Evolutionary conservation across 2,797 vertebrate species (phyloP), one percentile per base, ranked within the genome.

Genomic region (Prunella strophiata): DNA sequence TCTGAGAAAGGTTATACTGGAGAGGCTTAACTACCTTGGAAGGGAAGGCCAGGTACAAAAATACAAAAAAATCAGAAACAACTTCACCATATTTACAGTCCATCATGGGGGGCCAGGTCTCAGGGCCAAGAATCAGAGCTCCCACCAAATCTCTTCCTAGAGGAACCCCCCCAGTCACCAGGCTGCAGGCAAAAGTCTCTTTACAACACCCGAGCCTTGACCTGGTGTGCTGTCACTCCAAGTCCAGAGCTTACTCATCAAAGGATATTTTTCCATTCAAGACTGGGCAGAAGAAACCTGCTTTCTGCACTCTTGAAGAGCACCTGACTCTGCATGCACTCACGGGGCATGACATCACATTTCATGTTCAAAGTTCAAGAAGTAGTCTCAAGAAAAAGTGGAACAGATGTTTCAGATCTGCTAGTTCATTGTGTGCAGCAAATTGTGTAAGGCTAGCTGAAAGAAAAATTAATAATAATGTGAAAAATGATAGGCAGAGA

Each of bases 401-500:
- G n/a, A 91, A 58, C 3, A 87, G 38, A 52, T 34, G 17, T 43
- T 91, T 58, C 19, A 50, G 55, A 77, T 47, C 29, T 58, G 71
- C 36, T 27, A 63, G 70, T 8, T 75, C 42, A 73, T 55, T 66
- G 75, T 22, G 17, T 45, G n/a, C n/a, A 84, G 45, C 75, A 91
- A 88, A 97, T 45, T 95, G 85, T 8, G 85, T 10, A 91, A 63
- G 52, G 76, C 71, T 73, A 82, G 50, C 62, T 83, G 36, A 55
- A 93, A 47, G 58, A 91, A 79, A 70, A 95, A 45, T 26, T 5
- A 91, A 19, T 34, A 93, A 79, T 42, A 92, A 70, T 89, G 47
- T 86, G 57, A 94, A 93, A 90, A 82, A 87, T 42, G 1, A 93
- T 1, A 79, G n/a, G 42, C 52, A 74, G 90, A 92, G 40, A 75